A percentile compares a stretch with the other conserved stretches of the same genome.
Evolutionary conservation across 2,888 invertebrate genomes (phyloP).

Genomic region (Lepidocyrtinus sp.): DNA sequence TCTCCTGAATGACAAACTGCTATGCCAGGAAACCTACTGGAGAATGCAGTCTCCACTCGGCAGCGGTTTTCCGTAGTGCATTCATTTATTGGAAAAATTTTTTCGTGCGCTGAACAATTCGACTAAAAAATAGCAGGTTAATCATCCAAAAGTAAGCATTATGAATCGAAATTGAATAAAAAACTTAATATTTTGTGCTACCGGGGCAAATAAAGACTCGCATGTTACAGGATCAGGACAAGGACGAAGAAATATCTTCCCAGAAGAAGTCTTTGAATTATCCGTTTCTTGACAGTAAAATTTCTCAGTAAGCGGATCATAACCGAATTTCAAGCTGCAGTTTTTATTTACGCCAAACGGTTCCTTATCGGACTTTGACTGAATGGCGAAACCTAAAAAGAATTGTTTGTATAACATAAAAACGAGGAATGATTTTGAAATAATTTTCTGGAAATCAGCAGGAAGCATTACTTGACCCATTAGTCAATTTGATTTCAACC

Average conservation of each 20-base stretch:
- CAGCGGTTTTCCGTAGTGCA: slow-evolving; percentile 45
- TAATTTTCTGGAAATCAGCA: not conserved
- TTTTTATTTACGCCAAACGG: slow-evolving; percentile 44
- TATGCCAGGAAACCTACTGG: slow-evolving; percentile 48
- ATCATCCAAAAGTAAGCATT: not conserved
- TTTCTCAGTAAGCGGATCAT: slow-evolving; percentile 32
- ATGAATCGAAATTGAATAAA: too few relatives aligned
- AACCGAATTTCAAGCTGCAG: slow-evolving; percentile 46
- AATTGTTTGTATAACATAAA: not conserved
- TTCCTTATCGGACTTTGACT: slow-evolving; percentile 36
- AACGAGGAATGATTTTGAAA: not conserved
- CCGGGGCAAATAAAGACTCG: slow-evolving; percentile 22
- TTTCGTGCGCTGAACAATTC: slow-evolving; percentile 16
- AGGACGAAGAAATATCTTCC: slow-evolving; percentile 44
- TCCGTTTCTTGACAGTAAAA: slow-evolving; percentile 53
- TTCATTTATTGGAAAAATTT: slow-evolving; percentile 26
- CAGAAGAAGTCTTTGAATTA: not conserved
- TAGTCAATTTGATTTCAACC: slow-evolving; percentile 32
- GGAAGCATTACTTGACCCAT: slow-evolving; percentile 30
- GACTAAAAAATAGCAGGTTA: slow-evolving; percentile 27
- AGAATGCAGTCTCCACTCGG: slow-evolving; percentile 37
- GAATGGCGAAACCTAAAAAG: slow-evolving; percentile 22
- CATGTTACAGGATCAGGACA: slow-evolving; percentile 50
- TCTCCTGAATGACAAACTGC: slow-evolving; percentile 54
- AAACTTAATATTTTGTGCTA: slow-evolving; percentile 19